Evolutionary conservation across 2,113 vertebrate genomes (phyloP), one percentile per base, ranked within the genome.

Genomic region (Chloebia gouldiae): DNA sequence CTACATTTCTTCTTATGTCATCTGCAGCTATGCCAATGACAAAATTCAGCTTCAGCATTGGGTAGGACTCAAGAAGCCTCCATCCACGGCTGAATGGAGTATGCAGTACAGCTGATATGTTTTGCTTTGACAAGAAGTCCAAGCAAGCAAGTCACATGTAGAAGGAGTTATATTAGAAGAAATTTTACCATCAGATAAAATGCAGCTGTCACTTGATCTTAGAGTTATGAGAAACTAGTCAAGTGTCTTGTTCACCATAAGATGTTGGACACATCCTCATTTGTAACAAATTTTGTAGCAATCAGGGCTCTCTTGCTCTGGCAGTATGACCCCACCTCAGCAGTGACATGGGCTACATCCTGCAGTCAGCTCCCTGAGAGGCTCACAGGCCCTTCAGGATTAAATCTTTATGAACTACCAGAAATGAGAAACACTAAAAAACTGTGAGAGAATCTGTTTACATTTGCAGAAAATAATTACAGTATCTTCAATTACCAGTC

Each of bases 321-420:
- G 51, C 37, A 70, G 54, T 65, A 47, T 15, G 33, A 60, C 6
- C 15, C 39, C 44, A 45, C 11, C 25, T 77, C 39, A 68, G 35
- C 27, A 73, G 71, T 45, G 42, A 75, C 37, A 65, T 12, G 19
- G 31, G 37, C 42, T 40, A 28, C 27, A 33, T 31, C n/a, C 42
- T 0, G 0, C 4, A 2, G 31, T 5, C 5, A 5, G 12, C 22
- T 31, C 16, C 18, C 47, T 35, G 75, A 11, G 18, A 57, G 37
- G 18, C 33, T 45, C 61, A 18, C 27, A 60, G 53, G 1, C 8
- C 13, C 13, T 63, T 80, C 16, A 60, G 53, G 28, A 80, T 88
- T 65, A 65, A 88, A 66, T 47, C 13, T 53, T 16, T 20, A 35
- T 49, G 33, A 87, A 86, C 23, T 72, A 65, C 14, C 28, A 65